phyloP scores from a whole-genome alignment of 2,797 vertebrate species.

The Ictinia mississippiensis region DNA sequence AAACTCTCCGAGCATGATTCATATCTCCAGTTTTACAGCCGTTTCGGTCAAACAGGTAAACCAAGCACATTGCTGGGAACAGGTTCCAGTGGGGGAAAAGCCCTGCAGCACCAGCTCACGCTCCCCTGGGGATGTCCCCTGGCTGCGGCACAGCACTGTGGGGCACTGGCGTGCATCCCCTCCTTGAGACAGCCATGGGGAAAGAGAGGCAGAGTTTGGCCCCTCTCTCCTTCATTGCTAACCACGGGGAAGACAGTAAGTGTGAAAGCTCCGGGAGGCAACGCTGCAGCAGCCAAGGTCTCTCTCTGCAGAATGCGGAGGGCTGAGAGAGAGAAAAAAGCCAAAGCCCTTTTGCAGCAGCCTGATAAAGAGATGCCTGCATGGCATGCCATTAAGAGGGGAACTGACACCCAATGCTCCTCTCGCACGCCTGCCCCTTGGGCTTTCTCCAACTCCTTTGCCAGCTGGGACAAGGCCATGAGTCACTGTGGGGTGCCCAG shows the following conservation, averaged over 20 bases:
- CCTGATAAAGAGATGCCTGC: background rate
- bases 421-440: background rate
- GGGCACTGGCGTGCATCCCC: rapidly evolving
- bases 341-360: background rate
- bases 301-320: rapidly evolving
- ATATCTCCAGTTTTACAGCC: background rate
- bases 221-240: background rate
- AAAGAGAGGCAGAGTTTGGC: background rate
- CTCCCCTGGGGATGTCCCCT: rapidly evolving
- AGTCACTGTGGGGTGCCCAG: background rate
- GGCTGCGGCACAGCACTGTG: rapidly evolving
- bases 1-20: background rate
- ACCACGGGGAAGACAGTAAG: rapidly evolving
- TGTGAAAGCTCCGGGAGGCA: rapidly evolving
- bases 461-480: background rate
- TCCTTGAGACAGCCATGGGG: background rate
- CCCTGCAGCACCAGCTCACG: background rate
- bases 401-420: background rate
- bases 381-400: background rate
- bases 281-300: rapidly evolving
- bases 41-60: background rate
- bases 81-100: background rate
- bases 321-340: background rate
- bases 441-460: background rate
- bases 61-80: background rate